Base-by-base conservation (phyloP, 2,888 invertebrate species). In the Orthosia cruda region DNA sequence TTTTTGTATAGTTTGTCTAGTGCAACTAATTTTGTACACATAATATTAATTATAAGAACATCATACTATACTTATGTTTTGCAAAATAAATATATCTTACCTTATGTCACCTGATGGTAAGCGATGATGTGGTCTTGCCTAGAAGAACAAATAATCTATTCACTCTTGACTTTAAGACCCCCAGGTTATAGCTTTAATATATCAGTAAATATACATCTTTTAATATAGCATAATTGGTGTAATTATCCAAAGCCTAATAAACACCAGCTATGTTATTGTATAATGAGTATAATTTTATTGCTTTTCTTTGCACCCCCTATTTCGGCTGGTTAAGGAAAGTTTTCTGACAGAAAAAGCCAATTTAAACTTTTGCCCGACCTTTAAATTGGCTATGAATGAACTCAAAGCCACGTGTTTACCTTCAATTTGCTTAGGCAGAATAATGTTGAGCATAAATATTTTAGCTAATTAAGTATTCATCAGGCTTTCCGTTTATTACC, bases 281-380 rank as follows among this genome's bases (percentile, higher is more conserved):
- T 58, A 63, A 71, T 50, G 7, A 58, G 13, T 26, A 49, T 23
- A 58, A 72, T n/a, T 58, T 52, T 26, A 9, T 71, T 52, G 23
- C 7, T 26, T 52, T 78, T 63, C 47, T 50, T 75, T 61, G 20
- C 47, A 79, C 3, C 16, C 32, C 50, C 15, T 15, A 59, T 55
- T 80, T 54, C n/a, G 58, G 58, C 5, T 20, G 18, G n/a, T 32
- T 55, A 49, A 23, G 15, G n/a, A 75, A 76, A 61, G 52, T 65
- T 69, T 65, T 26, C 3, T 52, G 54, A 76, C 82, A 82, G 61
- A 65, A 79, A 81, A 81, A 81, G 76, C 52, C 77, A 81, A 79
- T 81, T 81, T 75, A 81, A 79, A 81, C 76, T 81, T 79, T 81
- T 4, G 11, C 13, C 12, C 61, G 57, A 62, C 64, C 59, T 61